These are phyloP conservation scores for Diploscapter pachys DNA, from an alignment of 1,140 invertebrate species.

Conservation along the genomic window DNA sequence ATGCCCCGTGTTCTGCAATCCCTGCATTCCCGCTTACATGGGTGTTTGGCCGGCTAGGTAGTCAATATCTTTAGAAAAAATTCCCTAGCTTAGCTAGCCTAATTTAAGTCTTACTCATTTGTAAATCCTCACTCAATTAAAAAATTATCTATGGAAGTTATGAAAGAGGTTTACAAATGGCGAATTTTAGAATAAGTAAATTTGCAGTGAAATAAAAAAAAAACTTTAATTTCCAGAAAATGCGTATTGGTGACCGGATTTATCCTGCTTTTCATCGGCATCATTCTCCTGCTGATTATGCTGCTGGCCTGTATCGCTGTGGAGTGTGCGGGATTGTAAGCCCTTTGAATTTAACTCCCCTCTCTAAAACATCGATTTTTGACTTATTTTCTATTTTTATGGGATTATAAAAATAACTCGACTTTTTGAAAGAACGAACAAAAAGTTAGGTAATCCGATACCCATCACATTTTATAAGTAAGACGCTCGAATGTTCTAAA, in stretches of 20 bases:
- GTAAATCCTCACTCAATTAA: neutral
- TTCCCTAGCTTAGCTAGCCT: neutral
- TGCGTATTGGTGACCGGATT: constrained; percentile 51
- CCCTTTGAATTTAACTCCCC: neutral
- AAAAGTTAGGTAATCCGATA: too few species aligned
- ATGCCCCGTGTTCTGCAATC: constrained; percentile 54
- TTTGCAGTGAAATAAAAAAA: constrained; percentile 9
- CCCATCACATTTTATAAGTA: too few species aligned
- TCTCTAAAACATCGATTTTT: too few species aligned
- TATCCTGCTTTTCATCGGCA: constrained; percentile 49
- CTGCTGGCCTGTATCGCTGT: constrained; percentile 54
- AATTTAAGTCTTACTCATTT: neutral
- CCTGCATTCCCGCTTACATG: constrained; percentile 52
- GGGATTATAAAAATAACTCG: too few species aligned
- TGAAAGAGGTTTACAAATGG: neutral
- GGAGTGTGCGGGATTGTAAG: constrained; percentile 51
- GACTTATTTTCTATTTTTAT: too few species aligned
- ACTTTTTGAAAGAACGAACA: too few species aligned
- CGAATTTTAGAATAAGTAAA: neutral
- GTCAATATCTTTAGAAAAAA: constrained; percentile 17
- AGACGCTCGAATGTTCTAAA: too few species aligned
- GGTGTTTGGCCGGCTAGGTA: constrained; percentile 45
- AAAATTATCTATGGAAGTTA: neutral
- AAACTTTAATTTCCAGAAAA: constrained; percentile 35
- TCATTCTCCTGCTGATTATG: constrained; percentile 51